Conservation (phyloP, 2,113 vertebrate genomes). For the Daphoenositta chrysoptera region DNA sequence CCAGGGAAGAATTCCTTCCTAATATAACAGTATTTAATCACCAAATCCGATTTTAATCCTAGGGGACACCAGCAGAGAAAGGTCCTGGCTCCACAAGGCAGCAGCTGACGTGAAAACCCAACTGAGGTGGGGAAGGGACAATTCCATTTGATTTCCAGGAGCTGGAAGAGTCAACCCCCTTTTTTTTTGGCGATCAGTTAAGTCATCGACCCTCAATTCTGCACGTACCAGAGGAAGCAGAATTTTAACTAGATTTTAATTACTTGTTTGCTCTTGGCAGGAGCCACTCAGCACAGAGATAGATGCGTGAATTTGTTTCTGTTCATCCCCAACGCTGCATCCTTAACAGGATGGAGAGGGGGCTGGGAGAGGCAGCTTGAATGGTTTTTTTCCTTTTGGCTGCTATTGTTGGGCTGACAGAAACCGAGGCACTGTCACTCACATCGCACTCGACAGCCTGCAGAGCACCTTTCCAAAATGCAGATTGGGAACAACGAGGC, state of each 20-base stretch:
- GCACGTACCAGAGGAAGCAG: neutral
- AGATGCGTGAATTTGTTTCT: neutral
- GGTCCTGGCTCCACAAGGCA: neutral
- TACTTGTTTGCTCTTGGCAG: constrained; percentile 53
- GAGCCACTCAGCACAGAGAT: neutral
- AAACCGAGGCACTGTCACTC: neutral
- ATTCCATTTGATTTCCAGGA: neutral
- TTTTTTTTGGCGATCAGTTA: neutral
- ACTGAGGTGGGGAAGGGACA: accelerated
- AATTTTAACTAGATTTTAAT: constrained; percentile 33
- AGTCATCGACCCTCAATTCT: neutral
- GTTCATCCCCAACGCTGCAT: neutral
- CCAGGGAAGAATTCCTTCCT: neutral
- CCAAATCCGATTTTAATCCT: accelerated
- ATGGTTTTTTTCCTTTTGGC: neutral
- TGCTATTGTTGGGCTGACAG: constrained; percentile 14
- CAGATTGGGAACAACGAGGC: accelerated
- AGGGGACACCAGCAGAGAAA: neutral
- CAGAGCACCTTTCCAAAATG: neutral
- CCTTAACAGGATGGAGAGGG: neutral
- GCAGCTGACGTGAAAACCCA: neutral
- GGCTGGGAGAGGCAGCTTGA: neutral
- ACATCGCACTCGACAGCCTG: neutral
- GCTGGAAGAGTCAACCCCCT: neutral
- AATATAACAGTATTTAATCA: neutral